Conservation (phyloP, 2,113 vertebrate genomes). For the Alaudala cheleensis region DNA sequence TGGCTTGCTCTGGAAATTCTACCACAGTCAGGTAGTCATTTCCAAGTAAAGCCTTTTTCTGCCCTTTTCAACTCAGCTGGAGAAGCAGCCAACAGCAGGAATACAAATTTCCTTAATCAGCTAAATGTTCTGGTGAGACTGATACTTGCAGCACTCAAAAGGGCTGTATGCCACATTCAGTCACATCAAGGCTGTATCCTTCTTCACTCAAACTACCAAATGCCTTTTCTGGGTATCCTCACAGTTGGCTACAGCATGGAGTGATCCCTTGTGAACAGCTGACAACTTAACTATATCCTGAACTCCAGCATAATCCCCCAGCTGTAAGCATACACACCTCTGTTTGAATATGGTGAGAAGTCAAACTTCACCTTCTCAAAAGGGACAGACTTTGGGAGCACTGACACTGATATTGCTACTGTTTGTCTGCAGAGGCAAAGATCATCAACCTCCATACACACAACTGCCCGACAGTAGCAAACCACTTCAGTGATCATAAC, state of each 20-base stretch:
- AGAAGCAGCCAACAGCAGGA: background rate
- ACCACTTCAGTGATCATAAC: background rate
- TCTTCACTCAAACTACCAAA: background rate
- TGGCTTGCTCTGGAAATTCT: background rate
- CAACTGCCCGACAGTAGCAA: background rate
- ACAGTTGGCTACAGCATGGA: background rate
- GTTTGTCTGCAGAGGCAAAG: background rate
- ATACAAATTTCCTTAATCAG: background rate
- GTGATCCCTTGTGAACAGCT: background rate
- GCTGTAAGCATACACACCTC: background rate
- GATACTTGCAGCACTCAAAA: background rate
- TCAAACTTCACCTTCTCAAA: background rate
- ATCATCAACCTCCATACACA: background rate
- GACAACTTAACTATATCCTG: background rate
- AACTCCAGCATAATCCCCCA: background rate
- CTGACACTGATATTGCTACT: background rate
- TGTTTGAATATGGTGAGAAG: background rate
- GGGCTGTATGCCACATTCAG: accelerated
- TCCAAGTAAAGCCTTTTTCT: background rate
- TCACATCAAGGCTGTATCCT: background rate
- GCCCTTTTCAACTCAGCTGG: background rate
- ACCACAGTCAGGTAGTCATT: background rate
- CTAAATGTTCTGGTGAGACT: background rate
- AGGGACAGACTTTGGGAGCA: background rate
- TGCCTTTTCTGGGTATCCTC: background rate